Evolutionary conservation across 2,113 vertebrate genomes (phyloP).

Genomic region (Chaetorhynchus papuensis): DNA sequence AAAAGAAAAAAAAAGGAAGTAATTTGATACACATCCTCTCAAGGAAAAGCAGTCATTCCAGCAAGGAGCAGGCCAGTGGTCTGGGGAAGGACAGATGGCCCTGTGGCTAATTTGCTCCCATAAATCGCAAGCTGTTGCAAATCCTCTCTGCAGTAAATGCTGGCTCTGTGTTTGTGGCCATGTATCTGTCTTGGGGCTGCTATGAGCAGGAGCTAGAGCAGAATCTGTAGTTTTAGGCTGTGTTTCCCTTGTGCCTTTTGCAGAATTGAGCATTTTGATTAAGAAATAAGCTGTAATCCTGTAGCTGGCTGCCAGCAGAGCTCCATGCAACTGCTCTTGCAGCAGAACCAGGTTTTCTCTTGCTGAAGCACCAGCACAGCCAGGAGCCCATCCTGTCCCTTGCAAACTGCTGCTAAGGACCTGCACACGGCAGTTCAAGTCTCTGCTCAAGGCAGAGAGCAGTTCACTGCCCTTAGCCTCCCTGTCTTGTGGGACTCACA

Average conservation of each 20-base stretch:
- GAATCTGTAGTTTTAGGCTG: not conserved
- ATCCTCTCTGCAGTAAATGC: not conserved
- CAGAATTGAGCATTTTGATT: not conserved
- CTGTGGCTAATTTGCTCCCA: not conserved
- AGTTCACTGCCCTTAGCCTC: not conserved
- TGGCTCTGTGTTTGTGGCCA: not conserved
- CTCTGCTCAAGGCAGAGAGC: not conserved
- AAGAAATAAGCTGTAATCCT: not conserved
- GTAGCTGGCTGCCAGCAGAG: not conserved
- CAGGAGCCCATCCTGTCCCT: not conserved
- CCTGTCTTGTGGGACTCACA: accelerated
- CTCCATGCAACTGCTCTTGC: not conserved
- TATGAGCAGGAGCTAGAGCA: not conserved
- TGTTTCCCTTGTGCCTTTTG: not conserved
- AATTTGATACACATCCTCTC: not conserved
- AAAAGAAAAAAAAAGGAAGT: not conserved
- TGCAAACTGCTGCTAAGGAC: not conserved
- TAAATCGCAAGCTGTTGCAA: not conserved
- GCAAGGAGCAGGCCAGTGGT: not conserved
- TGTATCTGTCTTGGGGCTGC: not conserved
- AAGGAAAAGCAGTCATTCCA: not conserved
- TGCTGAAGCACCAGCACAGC: not conserved
- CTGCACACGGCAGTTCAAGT: not conserved
- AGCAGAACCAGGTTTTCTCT: not conserved
- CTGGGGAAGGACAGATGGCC: not conserved